Conservation (phyloP, 2,888 invertebrate genomes). For the Hydriomena furcata region DNA sequence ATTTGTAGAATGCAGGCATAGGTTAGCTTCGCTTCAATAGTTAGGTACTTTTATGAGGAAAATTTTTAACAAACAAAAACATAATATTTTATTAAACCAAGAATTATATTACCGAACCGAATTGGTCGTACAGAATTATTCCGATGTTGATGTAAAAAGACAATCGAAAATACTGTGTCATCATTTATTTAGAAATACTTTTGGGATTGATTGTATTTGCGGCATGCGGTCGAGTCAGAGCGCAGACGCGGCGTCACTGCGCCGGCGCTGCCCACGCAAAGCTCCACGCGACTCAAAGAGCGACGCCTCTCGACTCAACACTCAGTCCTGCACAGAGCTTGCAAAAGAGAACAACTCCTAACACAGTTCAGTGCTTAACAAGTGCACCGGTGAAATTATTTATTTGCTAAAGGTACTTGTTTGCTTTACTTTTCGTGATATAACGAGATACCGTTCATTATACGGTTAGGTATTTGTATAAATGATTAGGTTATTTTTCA, state of each 20-base stretch:
- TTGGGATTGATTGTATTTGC: constrained; percentile 27
- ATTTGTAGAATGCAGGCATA: too few relatives aligned
- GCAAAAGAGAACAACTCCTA: constrained; percentile 59
- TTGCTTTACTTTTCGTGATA: constrained; percentile 15
- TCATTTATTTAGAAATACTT: constrained; percentile 25
- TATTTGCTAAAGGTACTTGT: constrained; percentile 44
- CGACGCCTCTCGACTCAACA: constrained; percentile 45
- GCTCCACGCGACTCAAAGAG: constrained; percentile 62
- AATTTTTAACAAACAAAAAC: too few relatives aligned
- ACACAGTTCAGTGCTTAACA: constrained; percentile 34
- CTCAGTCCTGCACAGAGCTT: constrained; percentile 73
- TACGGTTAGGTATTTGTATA: too few relatives aligned
- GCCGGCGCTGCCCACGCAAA: constrained; percentile 65
- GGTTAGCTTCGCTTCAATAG: too few relatives aligned
- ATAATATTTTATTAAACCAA: too few relatives aligned
- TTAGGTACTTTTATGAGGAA: too few relatives aligned
- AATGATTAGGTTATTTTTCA: too few relatives aligned
- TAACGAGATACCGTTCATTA: too few relatives aligned
- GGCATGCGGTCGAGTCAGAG: constrained; percentile 56
- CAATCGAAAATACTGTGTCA: constrained; percentile 7
- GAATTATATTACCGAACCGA: too few relatives aligned
- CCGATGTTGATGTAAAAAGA: background rate
- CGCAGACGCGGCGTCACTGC: constrained; percentile 53
- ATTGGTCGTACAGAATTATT: background rate
- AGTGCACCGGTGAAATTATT: constrained; percentile 37